phyloP scores from a whole-genome alignment of 2,888 invertebrate species.

The Morinoia aosen region DNA sequence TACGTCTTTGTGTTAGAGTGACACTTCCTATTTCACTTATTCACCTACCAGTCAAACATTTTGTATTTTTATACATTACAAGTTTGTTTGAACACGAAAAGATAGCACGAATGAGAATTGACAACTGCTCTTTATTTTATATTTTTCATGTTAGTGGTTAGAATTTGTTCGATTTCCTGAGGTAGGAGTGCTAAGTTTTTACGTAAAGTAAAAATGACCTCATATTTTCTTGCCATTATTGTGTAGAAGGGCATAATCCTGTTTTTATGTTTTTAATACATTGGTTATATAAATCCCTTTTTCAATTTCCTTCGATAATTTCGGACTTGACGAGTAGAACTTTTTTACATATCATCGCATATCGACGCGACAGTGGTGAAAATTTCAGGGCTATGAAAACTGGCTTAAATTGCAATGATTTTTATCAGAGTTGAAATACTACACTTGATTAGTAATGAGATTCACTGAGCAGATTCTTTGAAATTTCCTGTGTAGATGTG shows the following conservation, averaged over 20 bases:
- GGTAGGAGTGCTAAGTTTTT: not conserved
- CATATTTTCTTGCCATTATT: not conserved
- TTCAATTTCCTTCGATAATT: not conserved
- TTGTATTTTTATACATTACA: not conserved
- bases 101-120: not conserved
- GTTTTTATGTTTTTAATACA: not conserved
- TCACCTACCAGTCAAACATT: not conserved
- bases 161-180: not conserved
- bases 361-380: no score
- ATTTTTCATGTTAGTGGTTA: not conserved
- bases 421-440: no score
- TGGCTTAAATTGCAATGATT: no score
- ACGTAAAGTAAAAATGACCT: not conserved
- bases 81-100: not conserved
- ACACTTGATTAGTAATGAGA: no score
- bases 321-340: not conserved
- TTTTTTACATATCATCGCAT: no score
- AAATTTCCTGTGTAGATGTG: no score
- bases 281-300: not conserved
- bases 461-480: no score
- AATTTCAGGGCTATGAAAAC: no score
- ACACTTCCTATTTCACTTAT: not conserved
- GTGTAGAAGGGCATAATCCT: not conserved
- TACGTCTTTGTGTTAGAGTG: not conserved
- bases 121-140: not conserved